A percentile compares a stretch with the other conserved stretches of the same genome.
Conservation (phyloP, 2,888 invertebrate genomes). For the Megalurothrips usitatus region DNA sequence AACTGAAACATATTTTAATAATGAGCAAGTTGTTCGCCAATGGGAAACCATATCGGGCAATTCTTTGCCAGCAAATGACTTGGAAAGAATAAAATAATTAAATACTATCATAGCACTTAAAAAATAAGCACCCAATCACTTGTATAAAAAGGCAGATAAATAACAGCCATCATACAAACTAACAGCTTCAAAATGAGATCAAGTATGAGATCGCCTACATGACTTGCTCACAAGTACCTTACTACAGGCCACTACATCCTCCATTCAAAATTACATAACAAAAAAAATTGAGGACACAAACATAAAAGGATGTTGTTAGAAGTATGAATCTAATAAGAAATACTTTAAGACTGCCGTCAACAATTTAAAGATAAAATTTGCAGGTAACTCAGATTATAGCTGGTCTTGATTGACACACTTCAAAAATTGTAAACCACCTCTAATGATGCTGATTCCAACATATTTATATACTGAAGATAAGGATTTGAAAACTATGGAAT, state of each 20-base stretch:
- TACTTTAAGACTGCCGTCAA: not conserved
- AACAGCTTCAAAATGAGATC: slow-evolving; percentile 15
- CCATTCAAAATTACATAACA: not conserved
- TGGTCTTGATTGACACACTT: not conserved
- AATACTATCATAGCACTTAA: too few species aligned
- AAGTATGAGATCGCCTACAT: slow-evolving; percentile 24
- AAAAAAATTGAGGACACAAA: not conserved
- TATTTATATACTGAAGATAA: not conserved
- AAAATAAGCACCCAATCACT: too few species aligned
- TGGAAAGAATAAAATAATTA: too few species aligned
- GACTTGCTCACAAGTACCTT: slow-evolving; percentile 14
- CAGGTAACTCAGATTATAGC: too few species aligned
- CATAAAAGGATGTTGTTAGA: not conserved
- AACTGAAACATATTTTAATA: not conserved
- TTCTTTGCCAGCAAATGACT: not conserved
- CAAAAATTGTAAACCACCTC: not conserved
- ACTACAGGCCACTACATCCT: not conserved
- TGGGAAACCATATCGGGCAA: not conserved
- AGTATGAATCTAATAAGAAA: not conserved
- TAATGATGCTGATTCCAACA: too few species aligned
- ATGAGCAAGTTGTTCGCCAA: not conserved
- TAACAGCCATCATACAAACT: not conserved
- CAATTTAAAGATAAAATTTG: too few species aligned
- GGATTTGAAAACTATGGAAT: not conserved
- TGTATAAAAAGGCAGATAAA: too few species aligned